Percentiles rank a stretch among this genome's conserved stretches.
phyloP scores from a whole-genome alignment of 2,888 invertebrate species.

The Meteorus colon region DNA sequence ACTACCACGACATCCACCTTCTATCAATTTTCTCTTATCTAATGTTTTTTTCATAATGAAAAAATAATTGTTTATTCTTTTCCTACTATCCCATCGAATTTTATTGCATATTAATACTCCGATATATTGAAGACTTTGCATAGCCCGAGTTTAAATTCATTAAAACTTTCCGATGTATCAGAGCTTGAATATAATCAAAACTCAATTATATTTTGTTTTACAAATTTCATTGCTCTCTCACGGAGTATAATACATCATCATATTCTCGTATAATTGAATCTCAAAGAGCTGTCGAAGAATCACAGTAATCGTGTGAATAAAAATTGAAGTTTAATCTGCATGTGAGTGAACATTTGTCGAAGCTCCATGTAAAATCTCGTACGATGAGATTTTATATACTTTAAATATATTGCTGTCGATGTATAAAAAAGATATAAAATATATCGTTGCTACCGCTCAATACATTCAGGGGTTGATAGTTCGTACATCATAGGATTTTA shows the following conservation, averaged over 20 bases:
- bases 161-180: neutral
- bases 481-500: neutral
- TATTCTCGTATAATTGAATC: neutral
- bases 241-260: neutral
- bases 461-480: neutral
- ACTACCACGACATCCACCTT: neutral
- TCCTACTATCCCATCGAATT: neutral
- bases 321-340: conserved; percentile 7
- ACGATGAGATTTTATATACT: neutral
- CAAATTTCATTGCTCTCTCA: too few relatives aligned
- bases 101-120: neutral
- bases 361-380: neutral
- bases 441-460: neutral
- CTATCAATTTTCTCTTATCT: neutral
- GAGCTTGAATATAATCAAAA: too few relatives aligned
- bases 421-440: conserved; percentile 3
- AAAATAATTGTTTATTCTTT: neutral
- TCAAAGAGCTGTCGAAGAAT: neutral
- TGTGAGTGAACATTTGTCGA: neutral
- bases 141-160: neutral
- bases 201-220: too few relatives aligned
- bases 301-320: neutral
- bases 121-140: too few relatives aligned
- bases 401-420: conserved; percentile 3
- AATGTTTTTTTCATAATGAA: conserved; percentile 2